Evolutionary conservation across 1,140 invertebrate genomes (phyloP), one percentile per base, ranked within the genome.

Genomic region (Cyrtorhinus lividipennis): DNA sequence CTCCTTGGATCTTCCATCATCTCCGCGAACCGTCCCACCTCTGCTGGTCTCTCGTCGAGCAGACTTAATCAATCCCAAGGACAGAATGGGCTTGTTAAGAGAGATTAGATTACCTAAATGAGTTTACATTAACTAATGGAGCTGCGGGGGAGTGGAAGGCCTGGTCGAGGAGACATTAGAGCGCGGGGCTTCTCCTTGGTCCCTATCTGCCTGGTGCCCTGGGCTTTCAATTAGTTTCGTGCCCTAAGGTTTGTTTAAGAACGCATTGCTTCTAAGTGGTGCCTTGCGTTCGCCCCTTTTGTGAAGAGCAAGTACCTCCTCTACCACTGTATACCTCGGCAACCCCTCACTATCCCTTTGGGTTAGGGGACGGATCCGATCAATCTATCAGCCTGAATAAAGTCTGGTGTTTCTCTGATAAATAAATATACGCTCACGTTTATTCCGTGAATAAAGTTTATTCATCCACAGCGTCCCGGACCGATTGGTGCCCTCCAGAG

Each of bases 91-190:
- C 48, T 53, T 53, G 48, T 53, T 53, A 53, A 53, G 48, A 53
- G 48, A 53, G 48, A 53, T 53, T 53, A 53, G 48, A 53, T 53
- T 53, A 53, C 48, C 48, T 53, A 53, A 53, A 53, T 53, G 48
- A 53, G 48, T 53, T 53, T 53, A 53, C 48, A 53, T 53, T 53
- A 53, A 22, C 48, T 53, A 53, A 53, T 53, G 48, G 48, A 5
- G 5, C 8, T 5, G 20, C 10, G 48, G 48, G 12, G 18, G 18
- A 53, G 48, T 22, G 20, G 30, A 8, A 38, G 30, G 10, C n/a
- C n/a, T n/a, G n/a, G n/a, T n/a, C n/a, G n/a, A n/a, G n/a, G n/a
- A n/a, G n/a, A 20, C 48, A 53, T 53, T 53, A 53, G 48, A 15
- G 30, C n/a, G n/a, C n/a, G n/a, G n/a, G n/a, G n/a, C n/a, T n/a